Evolutionary conservation across 2,888 invertebrate species (phyloP).

Genomic region (Fragum sueziense): DNA sequence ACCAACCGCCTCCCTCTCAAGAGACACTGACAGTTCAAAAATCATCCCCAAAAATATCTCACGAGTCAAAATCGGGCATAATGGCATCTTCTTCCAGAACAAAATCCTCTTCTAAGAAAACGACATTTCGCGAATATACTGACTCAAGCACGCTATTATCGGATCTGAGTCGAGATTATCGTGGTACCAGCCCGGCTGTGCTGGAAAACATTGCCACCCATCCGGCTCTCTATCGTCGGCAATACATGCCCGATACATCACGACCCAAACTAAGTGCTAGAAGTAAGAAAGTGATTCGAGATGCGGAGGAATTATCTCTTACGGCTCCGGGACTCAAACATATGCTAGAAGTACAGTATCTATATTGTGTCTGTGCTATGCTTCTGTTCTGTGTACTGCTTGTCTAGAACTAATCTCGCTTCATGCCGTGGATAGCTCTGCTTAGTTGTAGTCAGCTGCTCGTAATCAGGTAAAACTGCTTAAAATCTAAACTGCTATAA

Average conservation of each 20-base stretch:
- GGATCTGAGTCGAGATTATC: constrained; percentile 68
- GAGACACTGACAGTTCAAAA: constrained; percentile 36
- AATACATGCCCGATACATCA: constrained; percentile 54
- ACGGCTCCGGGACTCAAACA: constrained; percentile 76
- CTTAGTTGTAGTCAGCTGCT: constrained; percentile 3
- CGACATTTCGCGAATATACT: constrained; percentile 53
- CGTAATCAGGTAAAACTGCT: background rate
- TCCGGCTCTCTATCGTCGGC: constrained; percentile 64
- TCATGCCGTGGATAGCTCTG: constrained; percentile 24
- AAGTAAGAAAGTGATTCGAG: constrained; percentile 77
- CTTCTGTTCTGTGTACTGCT: constrained; percentile 15
- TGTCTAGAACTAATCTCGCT: constrained; percentile 31
- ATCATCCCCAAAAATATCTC: background rate
- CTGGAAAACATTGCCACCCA: constrained; percentile 76
- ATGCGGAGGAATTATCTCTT: constrained; percentile 74
- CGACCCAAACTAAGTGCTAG: constrained; percentile 70
- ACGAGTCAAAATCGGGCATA: constrained; percentile 3
- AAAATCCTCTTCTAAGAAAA: constrained; percentile 28
- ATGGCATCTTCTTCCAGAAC: constrained; percentile 26
- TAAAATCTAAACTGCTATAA: too few relatives aligned
- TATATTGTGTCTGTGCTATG: constrained; percentile 29
- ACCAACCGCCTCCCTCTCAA: background rate
- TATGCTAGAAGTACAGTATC: constrained; percentile 79
- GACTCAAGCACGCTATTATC: constrained; percentile 45
- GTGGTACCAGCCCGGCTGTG: constrained; percentile 75